These are phyloP conservation scores for Phania funesta DNA, from an alignment of 2,888 invertebrate genomes.

Conservation along the genomic window DNA sequence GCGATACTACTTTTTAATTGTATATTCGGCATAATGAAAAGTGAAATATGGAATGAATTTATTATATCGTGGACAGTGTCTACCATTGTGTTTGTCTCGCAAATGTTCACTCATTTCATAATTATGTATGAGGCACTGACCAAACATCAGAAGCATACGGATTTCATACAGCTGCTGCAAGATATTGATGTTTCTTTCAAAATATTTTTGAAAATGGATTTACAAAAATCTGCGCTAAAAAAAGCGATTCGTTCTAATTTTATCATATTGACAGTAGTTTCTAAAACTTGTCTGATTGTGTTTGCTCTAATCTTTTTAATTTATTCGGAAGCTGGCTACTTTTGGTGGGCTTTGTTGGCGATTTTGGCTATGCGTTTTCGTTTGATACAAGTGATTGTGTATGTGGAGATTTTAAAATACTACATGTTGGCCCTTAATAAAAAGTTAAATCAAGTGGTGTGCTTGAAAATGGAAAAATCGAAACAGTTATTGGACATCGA, in stretches of 20 bases:
- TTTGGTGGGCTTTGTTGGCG: constrained; percentile 44
- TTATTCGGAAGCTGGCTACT: constrained; percentile 4
- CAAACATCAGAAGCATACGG: constrained; percentile 50
- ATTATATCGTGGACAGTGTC: constrained; percentile 64
- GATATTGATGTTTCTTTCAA: constrained; percentile 54
- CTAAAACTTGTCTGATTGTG: not conserved
- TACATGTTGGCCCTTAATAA: constrained; percentile 46
- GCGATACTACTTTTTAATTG: not conserved
- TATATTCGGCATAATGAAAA: constrained; percentile 38
- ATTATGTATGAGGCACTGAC: constrained; percentile 62
- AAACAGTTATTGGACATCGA: constrained; percentile 60
- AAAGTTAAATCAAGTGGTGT: constrained; percentile 65
- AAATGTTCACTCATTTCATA: constrained; percentile 55
- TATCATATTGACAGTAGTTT: not conserved
- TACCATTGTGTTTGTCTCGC: constrained; percentile 50
- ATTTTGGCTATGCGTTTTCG: constrained; percentile 63
- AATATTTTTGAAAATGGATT: constrained; percentile 48
- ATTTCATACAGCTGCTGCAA: constrained; percentile 50
- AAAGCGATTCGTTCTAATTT: not conserved
- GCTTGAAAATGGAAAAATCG: constrained; percentile 38
- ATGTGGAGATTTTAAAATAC: constrained; percentile 46
- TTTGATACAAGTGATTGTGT: constrained; percentile 54
- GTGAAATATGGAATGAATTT: constrained; percentile 18
- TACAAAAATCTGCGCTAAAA: not conserved
- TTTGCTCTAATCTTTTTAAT: constrained; percentile 4